Evolutionary conservation across 2,888 invertebrate genomes (phyloP).

Genomic region (Perizoma affinitatum): DNA sequence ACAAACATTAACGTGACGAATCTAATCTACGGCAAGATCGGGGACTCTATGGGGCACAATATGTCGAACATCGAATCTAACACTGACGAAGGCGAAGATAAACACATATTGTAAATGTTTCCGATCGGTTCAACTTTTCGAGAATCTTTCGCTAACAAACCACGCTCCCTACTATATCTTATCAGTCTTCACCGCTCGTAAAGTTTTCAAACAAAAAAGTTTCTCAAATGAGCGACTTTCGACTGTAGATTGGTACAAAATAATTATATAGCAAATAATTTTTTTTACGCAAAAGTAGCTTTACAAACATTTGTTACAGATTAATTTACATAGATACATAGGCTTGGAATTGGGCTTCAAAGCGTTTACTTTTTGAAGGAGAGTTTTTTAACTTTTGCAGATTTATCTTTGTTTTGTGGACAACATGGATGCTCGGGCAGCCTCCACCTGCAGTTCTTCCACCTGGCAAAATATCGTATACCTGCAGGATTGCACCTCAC

Average conservation of each 20-base stretch:
- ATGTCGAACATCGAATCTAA: constrained; percentile 76
- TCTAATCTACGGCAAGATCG: constrained; percentile 74
- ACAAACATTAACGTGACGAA: constrained; percentile 75
- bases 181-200: constrained; percentile 83
- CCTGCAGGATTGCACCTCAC: constrained; percentile 85
- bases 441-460: constrained; percentile 92
- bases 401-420: constrained; percentile 85
- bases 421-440: constrained; percentile 87
- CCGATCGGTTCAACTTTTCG: constrained; percentile 65
- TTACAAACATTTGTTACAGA: constrained; percentile 75
- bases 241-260: constrained; percentile 68
- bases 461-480: constrained; percentile 94
- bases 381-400: constrained; percentile 76
- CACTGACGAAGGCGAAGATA: constrained; percentile 74
- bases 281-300: constrained; percentile 79
- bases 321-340: constrained; percentile 76
- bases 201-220: constrained; percentile 72
- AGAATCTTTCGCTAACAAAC: constrained; percentile 68
- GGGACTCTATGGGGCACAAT: constrained; percentile 67
- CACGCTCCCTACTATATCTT: constrained; percentile 74
- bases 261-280: constrained; percentile 65
- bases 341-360: constrained; percentile 67
- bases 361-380: constrained; percentile 81
- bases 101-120: constrained; percentile 60
- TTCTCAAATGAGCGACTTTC: constrained; percentile 71